These are phyloP conservation scores for Cancer borealis DNA, from an alignment of 2,888 invertebrate genomes.

Conservation along the genomic window DNA sequence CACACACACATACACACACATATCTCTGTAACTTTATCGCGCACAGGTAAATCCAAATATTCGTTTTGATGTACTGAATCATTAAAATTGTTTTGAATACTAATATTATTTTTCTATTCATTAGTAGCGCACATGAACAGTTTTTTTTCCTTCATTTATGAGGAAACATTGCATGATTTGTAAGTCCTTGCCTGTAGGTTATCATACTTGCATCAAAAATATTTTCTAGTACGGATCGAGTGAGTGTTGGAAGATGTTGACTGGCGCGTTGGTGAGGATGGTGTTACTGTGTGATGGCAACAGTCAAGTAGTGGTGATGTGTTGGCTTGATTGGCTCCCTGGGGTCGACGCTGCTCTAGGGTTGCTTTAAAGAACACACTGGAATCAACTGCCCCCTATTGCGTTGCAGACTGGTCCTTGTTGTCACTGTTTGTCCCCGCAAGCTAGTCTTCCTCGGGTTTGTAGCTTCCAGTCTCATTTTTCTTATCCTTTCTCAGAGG, in stretches of 20 bases:
- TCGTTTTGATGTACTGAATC: neutral
- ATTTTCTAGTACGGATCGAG: neutral
- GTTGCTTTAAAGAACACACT: constrained; percentile 3
- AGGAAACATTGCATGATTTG: no score
- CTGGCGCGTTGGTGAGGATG: neutral
- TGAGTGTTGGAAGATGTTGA: neutral
- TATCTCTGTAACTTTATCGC: neutral
- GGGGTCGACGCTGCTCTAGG: constrained; percentile 1
- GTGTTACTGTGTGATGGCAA: constrained; percentile 20
- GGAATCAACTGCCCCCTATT: neutral
- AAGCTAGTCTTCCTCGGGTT: neutral
- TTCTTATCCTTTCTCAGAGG: neutral
- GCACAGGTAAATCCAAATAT: neutral
- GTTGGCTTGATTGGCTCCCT: constrained; percentile 12
- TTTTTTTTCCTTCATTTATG: no score
- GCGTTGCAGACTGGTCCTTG: neutral
- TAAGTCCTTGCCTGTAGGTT: neutral
- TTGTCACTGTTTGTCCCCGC: neutral
- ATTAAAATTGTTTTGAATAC: neutral
- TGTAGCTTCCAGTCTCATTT: neutral
- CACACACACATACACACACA: no score
- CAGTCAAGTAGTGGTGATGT: neutral
- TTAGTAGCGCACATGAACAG: neutral
- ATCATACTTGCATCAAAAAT: neutral
- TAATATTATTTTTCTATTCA: neutral